Evolutionary conservation across 2,797 vertebrate species (phyloP), one percentile per base, ranked within the genome.

Genomic region (Cetoscarus ocellatus): DNA sequence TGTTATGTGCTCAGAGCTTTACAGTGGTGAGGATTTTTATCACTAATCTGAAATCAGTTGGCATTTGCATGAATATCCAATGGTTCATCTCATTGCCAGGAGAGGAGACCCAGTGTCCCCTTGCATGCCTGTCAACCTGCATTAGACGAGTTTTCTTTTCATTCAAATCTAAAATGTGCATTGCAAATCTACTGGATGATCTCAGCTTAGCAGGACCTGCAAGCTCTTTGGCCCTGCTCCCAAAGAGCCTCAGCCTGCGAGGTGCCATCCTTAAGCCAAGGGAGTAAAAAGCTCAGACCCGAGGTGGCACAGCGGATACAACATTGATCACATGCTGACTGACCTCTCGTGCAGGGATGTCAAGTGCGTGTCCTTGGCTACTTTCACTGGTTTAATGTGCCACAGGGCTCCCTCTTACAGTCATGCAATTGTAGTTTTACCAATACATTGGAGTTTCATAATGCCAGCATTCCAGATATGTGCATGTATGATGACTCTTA

Each of bases 121-220:
- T 50, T 17, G 8, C 64, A 38, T 73, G 65, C 67, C 34, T 67
- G 84, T 77, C 84, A 85, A 61, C 63, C 68, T 19, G 51, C 64
- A 68, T 65, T 55, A 27, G 55, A 82, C 65, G 71, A 74, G 52
- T 85, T 88, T 85, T 72, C 74, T 83, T 86, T 88, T 87, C 70
- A 89, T 93, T 93, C 86, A 91, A 91, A 93, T 90, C 81, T 76
- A 65, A 82, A 90, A 90, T 88, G 86, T 92, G 90, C 87, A 87
- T 89, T 88, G 89, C 85, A 94, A 93, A 94, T 93, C 87, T 85
- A 76, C 65, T 73, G 64, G 86, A 90, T 90, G 85, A 92, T 93
- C 85, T 84, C 70, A 71, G 90, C 78, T 93, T 93, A 91, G 78
- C 61, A 61, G 55, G 70, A 63, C 73, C 78, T 83, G 81, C 51